Evolutionary conservation across 1,140 invertebrate species (phyloP).

Genomic region (Megalopta genalis): DNA sequence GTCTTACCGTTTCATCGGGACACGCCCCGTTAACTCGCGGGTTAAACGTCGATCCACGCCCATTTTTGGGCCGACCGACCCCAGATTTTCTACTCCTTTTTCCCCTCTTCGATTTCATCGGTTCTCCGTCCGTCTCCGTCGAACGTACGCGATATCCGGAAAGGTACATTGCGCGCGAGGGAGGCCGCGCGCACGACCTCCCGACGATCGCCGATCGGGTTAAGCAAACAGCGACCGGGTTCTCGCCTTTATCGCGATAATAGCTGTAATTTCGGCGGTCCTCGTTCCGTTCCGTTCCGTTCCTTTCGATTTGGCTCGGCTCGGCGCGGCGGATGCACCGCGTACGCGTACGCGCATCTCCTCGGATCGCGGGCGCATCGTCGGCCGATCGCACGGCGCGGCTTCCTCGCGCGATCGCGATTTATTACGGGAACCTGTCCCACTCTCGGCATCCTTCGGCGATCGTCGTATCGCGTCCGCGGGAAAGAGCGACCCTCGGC

Average conservation of each 20-base stretch:
- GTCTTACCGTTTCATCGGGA: constrained; percentile 62
- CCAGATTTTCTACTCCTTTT: constrained; percentile 32
- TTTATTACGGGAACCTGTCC: constrained; percentile 61
- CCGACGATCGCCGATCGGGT: constrained; percentile 58
- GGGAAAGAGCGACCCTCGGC: background rate
- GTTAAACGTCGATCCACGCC: constrained; percentile 59
- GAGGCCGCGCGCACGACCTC: constrained; percentile 52
- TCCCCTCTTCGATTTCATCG: background rate
- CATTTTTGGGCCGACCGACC: constrained; percentile 58
- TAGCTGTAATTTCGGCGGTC: constrained; percentile 66
- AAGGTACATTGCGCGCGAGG: too few species aligned
- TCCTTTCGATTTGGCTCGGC: background rate
- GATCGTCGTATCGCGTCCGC: constrained; percentile 10
- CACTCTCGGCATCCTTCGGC: background rate
- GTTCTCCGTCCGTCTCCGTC: background rate
- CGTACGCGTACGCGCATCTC: constrained; percentile 49
- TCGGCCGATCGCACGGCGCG: constrained; percentile 63
- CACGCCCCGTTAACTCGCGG: constrained; percentile 70
- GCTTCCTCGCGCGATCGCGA: constrained; percentile 56
- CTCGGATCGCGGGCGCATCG: constrained; percentile 60
- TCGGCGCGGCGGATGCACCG: background rate
- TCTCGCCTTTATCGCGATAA: constrained; percentile 70
- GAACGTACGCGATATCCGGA: background rate
- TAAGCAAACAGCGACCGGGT: constrained; percentile 66
- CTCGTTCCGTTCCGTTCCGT: constrained; percentile 3